These are phyloP conservation scores for Imbricaverruca yamaguchii DNA, from an alignment of 2,888 invertebrate species.

Conservation along the genomic window DNA sequence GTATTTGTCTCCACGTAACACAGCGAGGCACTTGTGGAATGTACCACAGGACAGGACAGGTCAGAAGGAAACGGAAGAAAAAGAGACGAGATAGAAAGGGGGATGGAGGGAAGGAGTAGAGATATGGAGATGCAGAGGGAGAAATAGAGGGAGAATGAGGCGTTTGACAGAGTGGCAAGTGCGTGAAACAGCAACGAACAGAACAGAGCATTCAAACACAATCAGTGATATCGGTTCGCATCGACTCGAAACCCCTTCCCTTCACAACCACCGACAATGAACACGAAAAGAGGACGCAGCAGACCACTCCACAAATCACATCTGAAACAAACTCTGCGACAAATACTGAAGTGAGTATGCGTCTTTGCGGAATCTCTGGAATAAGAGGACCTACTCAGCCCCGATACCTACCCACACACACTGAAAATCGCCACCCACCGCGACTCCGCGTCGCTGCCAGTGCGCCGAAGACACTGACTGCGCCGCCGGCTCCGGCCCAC, in stretches of 20 bases:
- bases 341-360: constrained; percentile 11
- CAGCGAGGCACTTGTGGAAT: constrained; percentile 19
- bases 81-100: too few species aligned
- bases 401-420: not conserved
- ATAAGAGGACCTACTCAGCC: not conserved
- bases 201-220: not conserved
- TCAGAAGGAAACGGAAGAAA: not conserved
- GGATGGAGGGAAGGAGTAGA: too few species aligned
- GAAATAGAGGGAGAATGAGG: too few species aligned
- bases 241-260: not conserved
- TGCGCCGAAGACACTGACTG: too few species aligned
- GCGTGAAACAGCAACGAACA: not conserved
- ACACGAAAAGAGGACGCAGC: not conserved
- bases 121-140: too few species aligned
- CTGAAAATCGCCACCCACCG: not conserved
- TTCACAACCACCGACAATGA: not conserved
- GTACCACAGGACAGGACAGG: not conserved
- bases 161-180: not conserved
- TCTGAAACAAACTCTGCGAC: not conserved
- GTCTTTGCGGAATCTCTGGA: not conserved
- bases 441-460: too few species aligned
- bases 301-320: not conserved
- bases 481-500: too few species aligned
- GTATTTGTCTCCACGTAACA: constrained; percentile 1
- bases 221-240: too few species aligned